These are phyloP conservation scores for Philereme vetulata DNA, from an alignment of 2,888 invertebrate genomes.

Conservation along the genomic window DNA sequence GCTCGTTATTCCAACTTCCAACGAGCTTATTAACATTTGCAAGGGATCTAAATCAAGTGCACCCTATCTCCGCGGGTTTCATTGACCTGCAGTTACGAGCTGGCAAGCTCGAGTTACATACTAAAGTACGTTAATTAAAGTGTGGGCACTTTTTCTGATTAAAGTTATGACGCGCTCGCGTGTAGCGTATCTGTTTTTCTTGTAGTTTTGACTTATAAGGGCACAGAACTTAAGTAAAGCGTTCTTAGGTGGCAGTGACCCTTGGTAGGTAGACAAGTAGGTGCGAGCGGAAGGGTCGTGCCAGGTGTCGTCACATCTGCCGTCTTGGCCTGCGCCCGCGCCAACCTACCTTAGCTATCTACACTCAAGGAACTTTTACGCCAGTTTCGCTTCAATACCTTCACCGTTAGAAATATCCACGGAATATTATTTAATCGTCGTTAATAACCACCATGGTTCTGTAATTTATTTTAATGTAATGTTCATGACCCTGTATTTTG, in stretches of 20 bases:
- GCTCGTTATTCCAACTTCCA: constrained; percentile 24
- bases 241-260: constrained; percentile 65
- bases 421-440: constrained; percentile 23
- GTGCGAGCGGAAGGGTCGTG: constrained; percentile 76
- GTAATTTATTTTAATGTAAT: constrained; percentile 10
- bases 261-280: constrained; percentile 27
- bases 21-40: constrained; percentile 45
- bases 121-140: constrained; percentile 51
- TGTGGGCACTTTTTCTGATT: constrained; percentile 63
- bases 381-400: constrained; percentile 66
- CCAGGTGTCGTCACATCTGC: constrained; percentile 82
- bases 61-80: constrained; percentile 52
- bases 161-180: constrained; percentile 69
- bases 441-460: constrained; percentile 12
- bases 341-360: constrained; percentile 48
- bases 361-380: constrained; percentile 61
- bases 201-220: constrained; percentile 57
- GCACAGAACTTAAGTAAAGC: constrained; percentile 60
- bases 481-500: neutral
- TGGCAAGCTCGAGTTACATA: constrained; percentile 47
- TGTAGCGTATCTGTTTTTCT: constrained; percentile 70
- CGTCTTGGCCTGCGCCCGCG: constrained; percentile 62
- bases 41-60: constrained; percentile 48
- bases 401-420: constrained; percentile 55
- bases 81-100: constrained; percentile 57